These are phyloP conservation scores for Caracal caracal DNA, from an alignment of 2,113 vertebrate genomes.

Conservation along the genomic window DNA sequence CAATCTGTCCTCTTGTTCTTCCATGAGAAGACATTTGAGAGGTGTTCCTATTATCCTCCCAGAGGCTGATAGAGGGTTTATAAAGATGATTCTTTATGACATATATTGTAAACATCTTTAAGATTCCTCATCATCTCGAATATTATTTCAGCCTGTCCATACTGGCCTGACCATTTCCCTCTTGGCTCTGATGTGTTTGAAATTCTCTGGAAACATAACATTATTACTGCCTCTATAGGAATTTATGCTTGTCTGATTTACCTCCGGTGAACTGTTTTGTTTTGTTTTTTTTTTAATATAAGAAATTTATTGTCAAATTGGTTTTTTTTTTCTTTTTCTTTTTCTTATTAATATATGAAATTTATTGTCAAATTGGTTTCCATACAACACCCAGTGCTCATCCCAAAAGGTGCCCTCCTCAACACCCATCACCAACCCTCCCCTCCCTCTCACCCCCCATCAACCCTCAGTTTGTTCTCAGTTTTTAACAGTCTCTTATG, in stretches of 20 bases:
- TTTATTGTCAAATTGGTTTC: too few relatives aligned
- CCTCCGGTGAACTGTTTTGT: neutral
- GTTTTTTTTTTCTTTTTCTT: too few relatives aligned
- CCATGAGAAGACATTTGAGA: neutral
- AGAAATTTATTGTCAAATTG: too few relatives aligned
- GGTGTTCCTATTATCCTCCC: too few relatives aligned
- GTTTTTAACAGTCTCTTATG: too few relatives aligned
- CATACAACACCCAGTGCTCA: too few relatives aligned
- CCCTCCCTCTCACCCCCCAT: too few relatives aligned
- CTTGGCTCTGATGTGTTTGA: conserved; percentile 91
- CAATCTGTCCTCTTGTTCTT: neutral
- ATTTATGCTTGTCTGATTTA: neutral
- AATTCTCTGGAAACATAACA: conserved; percentile 89
- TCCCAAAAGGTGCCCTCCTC: too few relatives aligned
- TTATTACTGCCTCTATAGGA: conserved; percentile 76
- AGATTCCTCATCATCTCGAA: neutral
- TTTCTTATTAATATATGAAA: too few relatives aligned
- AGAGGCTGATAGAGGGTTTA: neutral
- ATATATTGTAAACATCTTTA: conserved; percentile 76
- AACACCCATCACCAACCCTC: too few relatives aligned
- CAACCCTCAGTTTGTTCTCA: too few relatives aligned
- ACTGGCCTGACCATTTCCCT: conserved; percentile 90
- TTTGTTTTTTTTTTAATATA: too few relatives aligned
- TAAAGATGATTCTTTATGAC: conserved; percentile 59
- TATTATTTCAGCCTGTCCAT: conserved; percentile 86